These are phyloP conservation scores for Labeo rohita DNA, from an alignment of 2,113 vertebrate species.

Conservation along the genomic window DNA sequence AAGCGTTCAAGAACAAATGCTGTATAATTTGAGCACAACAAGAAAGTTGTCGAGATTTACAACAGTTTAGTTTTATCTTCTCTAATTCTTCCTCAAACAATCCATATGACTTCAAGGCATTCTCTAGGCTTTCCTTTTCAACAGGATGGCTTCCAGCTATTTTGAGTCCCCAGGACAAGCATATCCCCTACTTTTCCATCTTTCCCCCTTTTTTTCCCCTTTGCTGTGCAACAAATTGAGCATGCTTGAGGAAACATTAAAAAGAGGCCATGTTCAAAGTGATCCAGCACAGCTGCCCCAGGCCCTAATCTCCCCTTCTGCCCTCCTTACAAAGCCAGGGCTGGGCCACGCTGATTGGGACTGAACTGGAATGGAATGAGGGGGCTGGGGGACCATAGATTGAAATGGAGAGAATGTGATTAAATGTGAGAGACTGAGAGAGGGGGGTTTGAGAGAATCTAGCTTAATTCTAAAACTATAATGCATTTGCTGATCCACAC, in stretches of 20 bases:
- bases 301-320: conserved; percentile 45
- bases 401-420: conserved; percentile 29
- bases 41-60: no score
- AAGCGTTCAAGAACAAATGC: not conserved
- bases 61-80: not conserved
- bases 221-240: conserved; percentile 15
- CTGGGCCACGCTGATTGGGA: conserved; percentile 17
- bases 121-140: conserved; percentile 15
- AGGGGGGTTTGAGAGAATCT: not conserved
- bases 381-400: not conserved
- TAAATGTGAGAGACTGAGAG: not conserved
- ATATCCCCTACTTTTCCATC: not conserved
- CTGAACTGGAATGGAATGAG: conserved; percentile 6
- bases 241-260: conserved; percentile 44
- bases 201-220: conserved; percentile 1
- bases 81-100: not conserved
- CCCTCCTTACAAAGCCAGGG: conserved; percentile 22
- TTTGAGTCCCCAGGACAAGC: not conserved
- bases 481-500: not conserved
- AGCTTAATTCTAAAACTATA: not conserved
- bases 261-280: conserved; percentile 44
- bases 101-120: not conserved
- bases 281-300: conserved; percentile 46
- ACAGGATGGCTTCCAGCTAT: not conserved
- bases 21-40: not conserved